Evolutionary conservation across 2,113 vertebrate species (phyloP), one percentile per base, ranked within the genome.

Genomic region (Archocentrus centrarchus): DNA sequence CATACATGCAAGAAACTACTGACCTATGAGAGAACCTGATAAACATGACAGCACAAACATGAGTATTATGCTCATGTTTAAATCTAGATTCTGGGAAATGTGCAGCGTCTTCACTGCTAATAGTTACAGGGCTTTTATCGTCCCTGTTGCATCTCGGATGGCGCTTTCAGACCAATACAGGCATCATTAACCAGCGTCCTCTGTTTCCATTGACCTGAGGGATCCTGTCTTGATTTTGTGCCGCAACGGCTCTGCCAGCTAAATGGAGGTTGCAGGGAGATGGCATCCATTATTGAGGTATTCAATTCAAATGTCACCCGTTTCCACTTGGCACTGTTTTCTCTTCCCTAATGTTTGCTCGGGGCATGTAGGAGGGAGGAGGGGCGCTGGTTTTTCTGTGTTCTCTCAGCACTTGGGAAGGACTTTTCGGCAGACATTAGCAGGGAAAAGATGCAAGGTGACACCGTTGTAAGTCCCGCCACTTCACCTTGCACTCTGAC

Each of bases 241-340:
- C 91, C 9, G 78, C 89, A 79, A n/a, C 9, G 53, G 80, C 92
- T 93, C 91, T 89, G 91, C 90, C 90, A 91, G 94, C 94, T 95
- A 95, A 95, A 95, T 94, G 92, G 93, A 95, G 94, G 94, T 95
- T 94, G 93, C 86, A 22, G 81, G 24, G 90, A 93, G 91, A 95
- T 93, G 91, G 94, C 93, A 93, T 93, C 95, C 93, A 93, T 96
- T 95, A 94, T 89, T 84, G 91, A 93, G 88, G 92, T 92, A 95
- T 95, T 95, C 93, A 93, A 94, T 95, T 95, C 94, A 95, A 95
- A 95, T 95, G 95, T 96, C 95, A 96, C 92, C 91, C 86, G 88
- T 90, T 94, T 95, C 90, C 92, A 94, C 90, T 93, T 93, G 93
- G 91, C 91, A 93, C 87, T 87, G 88, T 88, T 92, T 91, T 85